A percentile compares a stretch with the other conserved stretches of the same genome.
Conservation (phyloP, 2,113 vertebrate species). For the Anarrhichthys ocellatus region DNA sequence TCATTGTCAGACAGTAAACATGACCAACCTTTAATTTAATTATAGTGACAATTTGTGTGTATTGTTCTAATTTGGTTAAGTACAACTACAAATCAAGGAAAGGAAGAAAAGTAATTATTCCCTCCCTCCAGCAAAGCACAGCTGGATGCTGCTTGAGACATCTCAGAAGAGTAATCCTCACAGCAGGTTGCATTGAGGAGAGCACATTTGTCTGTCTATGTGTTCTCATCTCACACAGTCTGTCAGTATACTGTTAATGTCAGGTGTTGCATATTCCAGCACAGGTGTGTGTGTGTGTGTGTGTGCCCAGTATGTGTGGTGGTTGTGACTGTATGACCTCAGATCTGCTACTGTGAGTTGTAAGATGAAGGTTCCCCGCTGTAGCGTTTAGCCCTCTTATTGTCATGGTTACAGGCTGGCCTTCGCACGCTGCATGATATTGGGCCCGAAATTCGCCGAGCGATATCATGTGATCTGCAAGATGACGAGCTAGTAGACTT, state of each 20-base stretch:
- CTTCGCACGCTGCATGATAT: conserved; percentile 99
- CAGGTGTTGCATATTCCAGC: conserved; percentile 63
- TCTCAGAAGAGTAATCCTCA: conserved; percentile 19
- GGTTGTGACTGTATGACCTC: conserved; percentile 66
- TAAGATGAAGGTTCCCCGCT: conserved; percentile 58
- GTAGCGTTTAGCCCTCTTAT: conserved; percentile 83
- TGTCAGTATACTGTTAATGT: conserved; percentile 69
- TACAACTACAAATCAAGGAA: conserved; percentile 18
- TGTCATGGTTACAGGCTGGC: conserved; percentile 96
- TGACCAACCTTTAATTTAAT: conserved; percentile 50
- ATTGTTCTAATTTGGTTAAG: conserved; percentile 15
- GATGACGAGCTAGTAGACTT: conserved; percentile 98
- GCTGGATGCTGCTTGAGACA: conserved; percentile 32
- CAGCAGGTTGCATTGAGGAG: conserved; percentile 57
- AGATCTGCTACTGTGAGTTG: conserved; percentile 55
- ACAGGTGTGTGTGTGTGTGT: conserved; percentile 70
- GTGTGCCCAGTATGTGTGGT: conserved; percentile 62
- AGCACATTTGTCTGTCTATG: conserved; percentile 75
- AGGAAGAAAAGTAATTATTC: conserved; percentile 3
- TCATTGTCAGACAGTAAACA: conserved; percentile 52
- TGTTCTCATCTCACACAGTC: conserved; percentile 77
- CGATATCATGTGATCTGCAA: conserved; percentile 99
- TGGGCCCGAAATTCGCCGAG: conserved; percentile 98
- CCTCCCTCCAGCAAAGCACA: conserved; percentile 32
- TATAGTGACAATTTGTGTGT: conserved; percentile 17